Conservation (phyloP, 2,113 vertebrate genomes). For the Bombycilla garrulus region DNA sequence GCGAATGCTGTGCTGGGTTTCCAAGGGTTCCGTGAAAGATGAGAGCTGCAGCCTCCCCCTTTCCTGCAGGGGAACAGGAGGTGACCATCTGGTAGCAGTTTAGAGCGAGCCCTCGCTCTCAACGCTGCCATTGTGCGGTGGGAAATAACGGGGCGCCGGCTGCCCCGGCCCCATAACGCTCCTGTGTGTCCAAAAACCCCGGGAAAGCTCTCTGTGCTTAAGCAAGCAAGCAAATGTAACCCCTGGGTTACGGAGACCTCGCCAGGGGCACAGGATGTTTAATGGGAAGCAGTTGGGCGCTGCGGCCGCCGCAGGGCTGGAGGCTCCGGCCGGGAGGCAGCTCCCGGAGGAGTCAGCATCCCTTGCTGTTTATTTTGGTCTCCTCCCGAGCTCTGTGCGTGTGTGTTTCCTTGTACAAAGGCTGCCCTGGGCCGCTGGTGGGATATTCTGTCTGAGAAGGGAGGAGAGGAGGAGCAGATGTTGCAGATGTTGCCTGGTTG, state of each 20-base stretch:
- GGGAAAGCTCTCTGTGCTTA: constrained; percentile 22
- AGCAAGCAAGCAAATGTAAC: constrained; percentile 55
- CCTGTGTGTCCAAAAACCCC: not conserved
- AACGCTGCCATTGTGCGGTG: constrained; percentile 42
- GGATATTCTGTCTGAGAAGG: not conserved
- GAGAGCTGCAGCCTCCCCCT: constrained; percentile 50
- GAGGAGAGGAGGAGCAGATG: not conserved
- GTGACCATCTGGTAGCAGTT: constrained; percentile 69
- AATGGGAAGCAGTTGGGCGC: not conserved
- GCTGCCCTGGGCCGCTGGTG: not conserved
- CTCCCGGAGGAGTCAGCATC: not conserved
- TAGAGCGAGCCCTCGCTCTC: not conserved
- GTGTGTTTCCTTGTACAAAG: not conserved
- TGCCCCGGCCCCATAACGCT: constrained; percentile 12
- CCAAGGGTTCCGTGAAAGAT: constrained; percentile 49
- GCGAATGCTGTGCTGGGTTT: constrained; percentile 14
- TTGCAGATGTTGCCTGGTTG: not conserved
- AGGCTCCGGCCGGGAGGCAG: not conserved
- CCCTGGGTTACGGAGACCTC: not conserved
- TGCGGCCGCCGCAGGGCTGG: fast-evolving
- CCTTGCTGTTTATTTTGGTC: not conserved
- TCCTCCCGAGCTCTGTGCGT: not conserved
- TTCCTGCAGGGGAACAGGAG: constrained; percentile 43
- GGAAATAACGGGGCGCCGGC: not conserved
- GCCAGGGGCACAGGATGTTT: not conserved